Conservation (phyloP, 2,888 invertebrate species). For the Ophion costatus region DNA sequence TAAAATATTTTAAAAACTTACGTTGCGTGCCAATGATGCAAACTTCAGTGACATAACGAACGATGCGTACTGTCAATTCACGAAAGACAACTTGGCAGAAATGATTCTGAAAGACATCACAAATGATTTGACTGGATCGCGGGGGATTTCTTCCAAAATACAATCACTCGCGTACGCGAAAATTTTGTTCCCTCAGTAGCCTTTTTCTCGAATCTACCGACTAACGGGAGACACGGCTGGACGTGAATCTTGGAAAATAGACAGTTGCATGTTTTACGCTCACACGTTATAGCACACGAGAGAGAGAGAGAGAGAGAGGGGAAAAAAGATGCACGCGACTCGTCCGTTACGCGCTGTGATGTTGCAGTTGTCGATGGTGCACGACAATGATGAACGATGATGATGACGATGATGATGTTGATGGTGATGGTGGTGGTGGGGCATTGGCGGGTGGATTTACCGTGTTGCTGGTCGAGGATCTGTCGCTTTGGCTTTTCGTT, state of each 20-base stretch:
- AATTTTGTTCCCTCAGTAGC: neutral
- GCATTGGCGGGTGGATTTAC: conserved; percentile 59
- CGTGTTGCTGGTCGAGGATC: conserved; percentile 64
- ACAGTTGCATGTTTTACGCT: conserved; percentile 63
- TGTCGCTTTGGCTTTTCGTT: conserved; percentile 64
- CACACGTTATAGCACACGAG: conserved; percentile 59
- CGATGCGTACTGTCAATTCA: too few species aligned
- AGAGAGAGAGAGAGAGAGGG: neutral
- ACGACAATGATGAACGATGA: conserved; percentile 54
- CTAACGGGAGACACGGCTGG: too few species aligned
- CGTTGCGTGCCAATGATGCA: too few species aligned
- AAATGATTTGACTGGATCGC: too few species aligned
- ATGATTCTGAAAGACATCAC: too few species aligned
- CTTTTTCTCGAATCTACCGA: too few species aligned
- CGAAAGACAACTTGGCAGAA: too few species aligned
- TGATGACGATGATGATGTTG: conserved; percentile 42
- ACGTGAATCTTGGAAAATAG: conserved; percentile 31
- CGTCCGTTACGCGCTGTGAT: conserved; percentile 59
- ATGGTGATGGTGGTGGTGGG: conserved; percentile 63
- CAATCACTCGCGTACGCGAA: too few species aligned
- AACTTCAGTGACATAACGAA: too few species aligned
- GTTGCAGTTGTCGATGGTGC: conserved; percentile 44
- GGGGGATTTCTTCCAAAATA: too few species aligned
- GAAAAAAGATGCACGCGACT: conserved; percentile 62
- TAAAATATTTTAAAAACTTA: too few species aligned